Percentiles rank a stretch among this genome's conserved stretches.
Evolutionary conservation across 2,113 vertebrate genomes (phyloP).

Genomic region (Sprattus sprattus): DNA sequence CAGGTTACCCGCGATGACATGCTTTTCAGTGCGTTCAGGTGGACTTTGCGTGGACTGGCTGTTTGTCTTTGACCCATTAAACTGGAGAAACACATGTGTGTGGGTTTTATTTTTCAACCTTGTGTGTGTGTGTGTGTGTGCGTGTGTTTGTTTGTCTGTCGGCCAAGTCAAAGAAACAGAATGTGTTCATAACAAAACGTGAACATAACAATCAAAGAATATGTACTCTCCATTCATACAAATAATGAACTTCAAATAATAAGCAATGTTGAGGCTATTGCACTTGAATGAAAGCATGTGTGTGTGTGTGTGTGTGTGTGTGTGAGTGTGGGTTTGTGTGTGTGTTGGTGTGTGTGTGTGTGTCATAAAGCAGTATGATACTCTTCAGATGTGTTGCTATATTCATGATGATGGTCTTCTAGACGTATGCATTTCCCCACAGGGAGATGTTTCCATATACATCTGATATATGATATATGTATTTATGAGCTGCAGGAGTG

Average conservation of each 20-base stretch:
- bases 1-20: not conserved
- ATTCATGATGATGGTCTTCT: not conserved
- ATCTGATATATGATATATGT: not conserved
- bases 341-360: too few relatives aligned
- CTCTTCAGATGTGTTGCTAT: not conserved
- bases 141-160: not conserved
- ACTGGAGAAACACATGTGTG: conserved; percentile 67
- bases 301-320: too few relatives aligned
- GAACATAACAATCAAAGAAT: not conserved
- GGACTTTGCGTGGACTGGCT: conserved; percentile 78
- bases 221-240: not conserved
- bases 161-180: not conserved
- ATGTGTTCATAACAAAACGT: not conserved
- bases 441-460: not conserved
- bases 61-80: conserved; percentile 84
- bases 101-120: not conserved
- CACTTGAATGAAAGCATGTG: not conserved
- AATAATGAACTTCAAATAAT: not conserved
- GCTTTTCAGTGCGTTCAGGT: conserved; percentile 69
- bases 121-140: not conserved
- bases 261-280: too few relatives aligned
- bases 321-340: too few relatives aligned
- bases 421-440: not conserved
- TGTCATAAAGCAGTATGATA: not conserved
- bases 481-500: not conserved